Conservation (phyloP, 1,140 invertebrate genomes). For the Oedothorax gibbosus region DNA sequence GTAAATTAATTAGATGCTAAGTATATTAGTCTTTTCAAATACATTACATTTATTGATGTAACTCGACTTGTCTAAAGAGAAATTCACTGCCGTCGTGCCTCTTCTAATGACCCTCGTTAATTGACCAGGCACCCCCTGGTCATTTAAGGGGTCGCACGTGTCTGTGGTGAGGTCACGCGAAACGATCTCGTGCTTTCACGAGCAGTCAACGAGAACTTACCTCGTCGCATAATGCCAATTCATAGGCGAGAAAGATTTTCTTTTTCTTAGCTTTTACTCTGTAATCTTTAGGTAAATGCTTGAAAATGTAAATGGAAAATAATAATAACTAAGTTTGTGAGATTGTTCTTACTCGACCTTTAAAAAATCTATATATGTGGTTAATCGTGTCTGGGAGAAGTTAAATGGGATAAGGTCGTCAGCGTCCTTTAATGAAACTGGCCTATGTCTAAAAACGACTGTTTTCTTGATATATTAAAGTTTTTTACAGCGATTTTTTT, state of each 20-base stretch:
- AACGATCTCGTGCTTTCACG: slow-evolving; percentile 28
- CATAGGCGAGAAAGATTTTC: slow-evolving; percentile 54
- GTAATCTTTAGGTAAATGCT: too few species aligned
- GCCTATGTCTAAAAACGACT: too few species aligned
- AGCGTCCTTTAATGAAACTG: too few species aligned
- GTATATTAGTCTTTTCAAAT: too few species aligned
- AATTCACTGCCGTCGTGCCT: background rate
- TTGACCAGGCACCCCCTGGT: slow-evolving; percentile 1
- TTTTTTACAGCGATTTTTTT: too few species aligned
- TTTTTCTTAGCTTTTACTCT: slow-evolving; percentile 13
- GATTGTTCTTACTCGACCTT: slow-evolving; percentile 26
- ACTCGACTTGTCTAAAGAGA: background rate
- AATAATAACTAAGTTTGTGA: slow-evolving; percentile 18
- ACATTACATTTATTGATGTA: background rate
- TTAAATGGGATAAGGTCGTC: too few species aligned
- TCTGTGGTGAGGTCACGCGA: slow-evolving; percentile 33
- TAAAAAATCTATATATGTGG: background rate
- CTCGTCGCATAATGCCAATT: slow-evolving; percentile 56
- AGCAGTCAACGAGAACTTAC: slow-evolving; percentile 32
- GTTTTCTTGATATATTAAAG: too few species aligned
- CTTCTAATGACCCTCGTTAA: background rate
- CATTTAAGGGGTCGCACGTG: slow-evolving; percentile 50
- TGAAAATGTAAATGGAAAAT: background rate
- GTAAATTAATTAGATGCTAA: too few species aligned
- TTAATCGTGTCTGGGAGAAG: too few species aligned